Base-by-base conservation (phyloP, 2,888 invertebrate genomes). In the Epirrita christyi region DNA sequence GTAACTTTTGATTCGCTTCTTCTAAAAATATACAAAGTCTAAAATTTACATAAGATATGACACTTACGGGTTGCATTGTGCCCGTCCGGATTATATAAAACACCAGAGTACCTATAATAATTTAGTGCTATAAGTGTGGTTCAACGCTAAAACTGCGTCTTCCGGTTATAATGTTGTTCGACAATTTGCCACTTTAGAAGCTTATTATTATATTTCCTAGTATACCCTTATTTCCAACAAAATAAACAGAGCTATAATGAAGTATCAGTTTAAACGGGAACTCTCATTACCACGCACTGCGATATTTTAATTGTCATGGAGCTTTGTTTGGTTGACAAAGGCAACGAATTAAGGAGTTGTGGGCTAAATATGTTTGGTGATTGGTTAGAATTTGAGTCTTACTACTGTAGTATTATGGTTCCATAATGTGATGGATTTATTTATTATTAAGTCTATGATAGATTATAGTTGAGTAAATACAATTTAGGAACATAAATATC, bases 221-320 rank as follows among this genome's bases (percentile, higher is more conserved):
- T 21, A 41, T 10, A 21, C 21, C 2, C n/a, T 7, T 37, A 13
- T 32, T 44, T 44, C 21, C 8, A 27, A 27, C 40, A 45, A 50
- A 51, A 50, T 52, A 49, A 47, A 50, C 53, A 49, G 38, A 34
- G 11, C 43, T 37, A 29, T 50, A 52, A 57, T 56, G 49, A 56
- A 57, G 58, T 63, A 61, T 66, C 59, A 55, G 61, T 58, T 53
- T 52, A 56, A 60, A 55, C 37, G 50, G 55, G 55, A 47, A 44
- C 55, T 52, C 64, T 66, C 64, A 64, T 68, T 68, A 66, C 49
- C 58, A 64, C 66, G 54, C 59, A 61, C 59, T 59, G 58, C 56
- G 60, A 50, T 55, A 63, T 53, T 55, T 58, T 64, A 61, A 65
- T 66, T 67, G 61, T 66, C 56, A 61, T 54, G 37, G 46, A 54